phyloP scores from a whole-genome alignment of 2,113 vertebrate species.

The Plotosus lineatus region DNA sequence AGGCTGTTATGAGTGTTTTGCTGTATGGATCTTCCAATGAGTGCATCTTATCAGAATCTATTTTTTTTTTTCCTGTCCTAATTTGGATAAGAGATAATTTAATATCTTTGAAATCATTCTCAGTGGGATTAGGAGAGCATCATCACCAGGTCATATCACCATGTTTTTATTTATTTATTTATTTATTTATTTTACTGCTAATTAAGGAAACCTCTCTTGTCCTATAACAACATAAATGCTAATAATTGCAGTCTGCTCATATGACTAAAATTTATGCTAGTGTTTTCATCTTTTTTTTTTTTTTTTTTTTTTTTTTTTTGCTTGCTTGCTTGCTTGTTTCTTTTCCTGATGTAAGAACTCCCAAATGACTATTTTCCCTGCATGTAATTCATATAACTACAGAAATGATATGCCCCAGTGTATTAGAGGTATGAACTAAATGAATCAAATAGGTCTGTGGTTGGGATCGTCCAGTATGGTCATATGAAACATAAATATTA shows the following conservation, averaged over 20 bases:
- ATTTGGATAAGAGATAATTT: conserved; percentile 39
- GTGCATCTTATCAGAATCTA: conserved; percentile 20
- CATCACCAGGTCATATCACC: conserved; percentile 24
- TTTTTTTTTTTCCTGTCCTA: conserved; percentile 29
- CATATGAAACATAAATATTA: background rate
- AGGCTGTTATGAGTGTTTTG: conserved; percentile 21
- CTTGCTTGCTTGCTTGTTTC: too few relatives aligned
- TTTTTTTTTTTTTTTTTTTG: conserved; percentile 53
- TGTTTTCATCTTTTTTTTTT: conserved; percentile 39
- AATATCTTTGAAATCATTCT: conserved; percentile 47
- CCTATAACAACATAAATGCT: conserved; percentile 49
- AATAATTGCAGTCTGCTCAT: conserved; percentile 62
- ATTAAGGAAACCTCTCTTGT: conserved; percentile 43
- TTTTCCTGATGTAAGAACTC: conserved; percentile 41
- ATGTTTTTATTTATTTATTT: too few relatives aligned
- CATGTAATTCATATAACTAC: conserved; percentile 50
- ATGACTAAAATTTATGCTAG: conserved; percentile 46
- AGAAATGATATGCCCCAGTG: background rate
- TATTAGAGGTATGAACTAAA: background rate
- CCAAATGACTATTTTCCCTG: conserved; percentile 38
- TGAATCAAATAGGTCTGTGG: background rate
- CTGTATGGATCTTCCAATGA: conserved; percentile 11
- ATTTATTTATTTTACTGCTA: conserved; percentile 40
- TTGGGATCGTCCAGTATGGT: background rate
- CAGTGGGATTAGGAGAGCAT: conserved; percentile 21